These are phyloP conservation scores for Theonella swinhoei DNA, from an alignment of 37 sponge, comb jelly and placozoan genomes.

Conservation along the genomic window DNA sequence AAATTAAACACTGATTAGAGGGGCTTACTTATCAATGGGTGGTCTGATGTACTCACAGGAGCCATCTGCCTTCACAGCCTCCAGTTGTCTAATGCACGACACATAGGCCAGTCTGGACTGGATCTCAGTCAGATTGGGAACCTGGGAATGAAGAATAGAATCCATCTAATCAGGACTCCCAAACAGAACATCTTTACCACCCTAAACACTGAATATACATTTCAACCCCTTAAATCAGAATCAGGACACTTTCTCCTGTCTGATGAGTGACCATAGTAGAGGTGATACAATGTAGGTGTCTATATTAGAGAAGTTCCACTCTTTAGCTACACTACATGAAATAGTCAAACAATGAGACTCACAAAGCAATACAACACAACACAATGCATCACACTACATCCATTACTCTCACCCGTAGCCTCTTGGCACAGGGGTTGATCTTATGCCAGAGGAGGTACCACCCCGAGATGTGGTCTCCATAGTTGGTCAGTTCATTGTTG, in stretches of 20 bases:
- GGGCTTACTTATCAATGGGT: constrained; percentile 83
- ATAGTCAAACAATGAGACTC: too few species aligned
- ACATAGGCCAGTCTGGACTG: constrained; percentile 92
- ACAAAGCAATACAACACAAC: neutral
- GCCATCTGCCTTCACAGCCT: constrained; percentile 64
- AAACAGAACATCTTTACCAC: neutral
- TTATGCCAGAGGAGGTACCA: constrained; percentile 92
- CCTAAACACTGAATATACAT: neutral
- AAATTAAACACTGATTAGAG: neutral
- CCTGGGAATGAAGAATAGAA: constrained; percentile 24
- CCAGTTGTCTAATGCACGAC: constrained; percentile 87
- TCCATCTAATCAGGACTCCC: neutral
- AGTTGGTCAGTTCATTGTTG: constrained; percentile 90
- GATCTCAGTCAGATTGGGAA: constrained; percentile 90
- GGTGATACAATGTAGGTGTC: neutral
- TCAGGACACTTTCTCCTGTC: too few species aligned
- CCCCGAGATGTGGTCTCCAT: constrained; percentile 91
- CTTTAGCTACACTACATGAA: too few species aligned
- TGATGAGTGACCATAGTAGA: too few species aligned
- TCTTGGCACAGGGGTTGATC: constrained; percentile 76
- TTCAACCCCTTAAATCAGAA: too few species aligned
- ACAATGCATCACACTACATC: neutral
- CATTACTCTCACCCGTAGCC: constrained; percentile 59
- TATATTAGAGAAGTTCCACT: too few species aligned
- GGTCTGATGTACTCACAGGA: constrained; percentile 87